Evolutionary conservation across 2,797 vertebrate species (phyloP), one percentile per base, ranked within the genome.

Genomic region (Chloroceryle amazona): DNA sequence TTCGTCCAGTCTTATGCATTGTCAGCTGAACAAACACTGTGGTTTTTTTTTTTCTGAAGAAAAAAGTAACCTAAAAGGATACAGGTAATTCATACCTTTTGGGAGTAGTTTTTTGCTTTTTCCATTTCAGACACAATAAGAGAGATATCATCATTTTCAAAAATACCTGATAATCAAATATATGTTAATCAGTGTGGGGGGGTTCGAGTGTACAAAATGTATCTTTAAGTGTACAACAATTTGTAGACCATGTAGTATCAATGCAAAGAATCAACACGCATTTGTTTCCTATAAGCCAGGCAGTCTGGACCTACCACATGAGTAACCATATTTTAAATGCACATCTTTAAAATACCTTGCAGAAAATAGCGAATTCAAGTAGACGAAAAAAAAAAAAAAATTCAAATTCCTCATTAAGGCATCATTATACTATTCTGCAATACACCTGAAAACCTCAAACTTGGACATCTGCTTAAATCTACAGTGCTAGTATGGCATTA

Each of bases 71-170:
- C 67, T 18, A 13, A 62, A 26, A 67, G 57, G 10, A 29, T 28
- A 58, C 7, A 52, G 9, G 3, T 29, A 86, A 80, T 14, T 90
- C 92, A 33, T 93, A 99, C 99, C 98, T 99, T 99, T 86, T 98
- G 98, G 18, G 98, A 99, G 75, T 98, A 98, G 95, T 62, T 95
- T 81, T 97, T 96, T 37, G 98, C 99, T 92, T 97, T 98, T 94
- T 99, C 98, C 90, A 99, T 97, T 97, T 99, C 99, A 60, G 96
- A 96, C 28, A 96, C 28, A 73, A 99, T 98, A 57, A 84, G 46
- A 3, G 14, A 89, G 87, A 99, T 98, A 95, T 99, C 99, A 91
- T 99, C 98, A 49, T 98, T 99, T 97, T 99, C 98, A 52, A 98
- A 98, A 76, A 99, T 97, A 74, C 98, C 99, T 99, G 90, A 71